Evolutionary conservation across 2,888 invertebrate genomes (phyloP).

Genomic region (Adelognathus sp.): DNA sequence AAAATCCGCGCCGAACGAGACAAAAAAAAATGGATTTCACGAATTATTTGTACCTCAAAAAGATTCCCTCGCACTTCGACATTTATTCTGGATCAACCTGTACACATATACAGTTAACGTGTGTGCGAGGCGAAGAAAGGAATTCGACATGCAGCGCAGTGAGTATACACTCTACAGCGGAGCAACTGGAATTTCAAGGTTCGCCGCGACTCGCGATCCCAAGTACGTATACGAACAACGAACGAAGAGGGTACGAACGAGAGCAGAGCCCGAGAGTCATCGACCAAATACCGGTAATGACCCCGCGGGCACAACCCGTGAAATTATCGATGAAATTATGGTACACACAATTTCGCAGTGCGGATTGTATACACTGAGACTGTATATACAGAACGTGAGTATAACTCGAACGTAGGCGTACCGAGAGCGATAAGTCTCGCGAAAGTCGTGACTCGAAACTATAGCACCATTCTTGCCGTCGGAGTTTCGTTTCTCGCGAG

Average conservation of each 20-base stretch:
- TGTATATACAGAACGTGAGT: no score
- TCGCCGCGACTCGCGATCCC: background rate
- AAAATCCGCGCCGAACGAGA: no score
- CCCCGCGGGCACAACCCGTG: constrained; percentile 54
- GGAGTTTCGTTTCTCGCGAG: constrained; percentile 45
- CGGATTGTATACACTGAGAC: background rate
- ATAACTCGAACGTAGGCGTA: constrained; percentile 57
- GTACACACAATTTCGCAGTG: constrained; percentile 60
- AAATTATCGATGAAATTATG: constrained; percentile 67
- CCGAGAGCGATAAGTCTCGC: constrained; percentile 63
- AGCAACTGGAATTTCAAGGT: constrained; percentile 14
- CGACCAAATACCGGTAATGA: constrained; percentile 35
- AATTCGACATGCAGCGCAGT: constrained; percentile 14
- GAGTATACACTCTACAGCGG: background rate
- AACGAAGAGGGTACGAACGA: constrained; percentile 5
- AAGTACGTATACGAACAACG: background rate
- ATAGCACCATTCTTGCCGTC: constrained; percentile 30
- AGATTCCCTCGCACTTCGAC: no score
- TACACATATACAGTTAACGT: constrained; percentile 49
- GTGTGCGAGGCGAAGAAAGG: background rate
- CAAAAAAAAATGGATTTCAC: no score
- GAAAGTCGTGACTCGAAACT: constrained; percentile 61
- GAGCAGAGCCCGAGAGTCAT: constrained; percentile 14
- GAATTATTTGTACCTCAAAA: no score
- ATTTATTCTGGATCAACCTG: background rate